phyloP scores from a whole-genome alignment of 1,140 invertebrate species.

The Drosophila truncata region DNA sequence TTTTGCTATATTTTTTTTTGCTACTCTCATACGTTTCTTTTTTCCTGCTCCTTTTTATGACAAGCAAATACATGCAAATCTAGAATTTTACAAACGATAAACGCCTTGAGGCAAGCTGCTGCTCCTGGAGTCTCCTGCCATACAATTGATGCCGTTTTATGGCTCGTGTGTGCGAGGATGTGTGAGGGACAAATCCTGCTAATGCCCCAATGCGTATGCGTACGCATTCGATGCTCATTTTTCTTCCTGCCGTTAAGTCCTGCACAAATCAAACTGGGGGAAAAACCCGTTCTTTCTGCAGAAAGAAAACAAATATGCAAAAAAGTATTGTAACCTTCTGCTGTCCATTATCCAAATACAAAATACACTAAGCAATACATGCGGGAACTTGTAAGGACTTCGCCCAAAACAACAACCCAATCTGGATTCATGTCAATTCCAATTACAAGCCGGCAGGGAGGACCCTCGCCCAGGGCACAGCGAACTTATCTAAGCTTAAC shows the following conservation, averaged over 20 bases:
- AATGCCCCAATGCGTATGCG: constrained; percentile 75
- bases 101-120: constrained; percentile 81
- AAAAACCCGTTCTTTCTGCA: constrained; percentile 16
- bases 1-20: constrained; percentile 52
- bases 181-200: constrained; percentile 65
- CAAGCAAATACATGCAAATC: constrained; percentile 82
- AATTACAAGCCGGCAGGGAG: constrained; percentile 25
- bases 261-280: constrained; percentile 70
- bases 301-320: constrained; percentile 37
- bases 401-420: constrained; percentile 25
- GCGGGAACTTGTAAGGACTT: not conserved
- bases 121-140: constrained; percentile 31
- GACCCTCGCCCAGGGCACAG: constrained; percentile 11
- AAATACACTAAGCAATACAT: constrained; percentile 16
- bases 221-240: constrained; percentile 72
- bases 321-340: constrained; percentile 50
- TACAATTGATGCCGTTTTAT: constrained; percentile 78
- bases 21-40: constrained; percentile 1
- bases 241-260: constrained; percentile 58
- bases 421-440: constrained; percentile 44
- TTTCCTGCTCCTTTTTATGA: constrained; percentile 65
- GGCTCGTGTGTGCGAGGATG: constrained; percentile 35
- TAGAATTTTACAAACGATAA: constrained; percentile 83
- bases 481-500: constrained; percentile 35
- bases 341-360: constrained; percentile 17